These are phyloP conservation scores for Esox lucius DNA, from an alignment of 2,797 vertebrate genomes.

Conservation along the genomic window DNA sequence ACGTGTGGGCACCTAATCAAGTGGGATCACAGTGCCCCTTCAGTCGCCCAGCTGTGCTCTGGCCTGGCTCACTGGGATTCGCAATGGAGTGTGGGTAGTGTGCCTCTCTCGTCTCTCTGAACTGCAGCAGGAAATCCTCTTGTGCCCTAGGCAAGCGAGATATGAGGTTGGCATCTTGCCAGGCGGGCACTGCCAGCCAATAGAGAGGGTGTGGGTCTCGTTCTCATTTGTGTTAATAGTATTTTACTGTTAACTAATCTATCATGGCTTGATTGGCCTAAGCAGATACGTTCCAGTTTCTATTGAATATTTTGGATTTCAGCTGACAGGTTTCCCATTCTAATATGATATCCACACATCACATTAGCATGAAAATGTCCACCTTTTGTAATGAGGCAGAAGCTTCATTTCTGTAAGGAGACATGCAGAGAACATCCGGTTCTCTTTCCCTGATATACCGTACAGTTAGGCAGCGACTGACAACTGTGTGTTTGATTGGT, in stretches of 20 bases:
- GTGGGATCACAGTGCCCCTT: constrained; percentile 45
- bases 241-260: not conserved
- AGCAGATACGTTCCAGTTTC: not conserved
- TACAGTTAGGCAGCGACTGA: not conserved
- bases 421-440: too few relatives aligned
- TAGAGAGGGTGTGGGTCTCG: not conserved
- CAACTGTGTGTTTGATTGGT: constrained; percentile 1
- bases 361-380: not conserved
- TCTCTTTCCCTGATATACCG: not conserved
- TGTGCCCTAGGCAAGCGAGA: constrained; percentile 46
- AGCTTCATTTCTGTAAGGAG: too few relatives aligned
- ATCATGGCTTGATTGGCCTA: not conserved
- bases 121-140: constrained; percentile 61
- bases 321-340: not conserved
- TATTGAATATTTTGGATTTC: not conserved
- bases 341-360: not conserved
- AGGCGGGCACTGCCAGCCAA: not conserved
- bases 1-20: constrained; percentile 53
- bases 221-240: not conserved
- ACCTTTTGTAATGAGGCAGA: not conserved
- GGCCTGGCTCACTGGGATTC: constrained; percentile 55
- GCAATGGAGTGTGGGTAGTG: constrained; percentile 31
- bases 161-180: not conserved
- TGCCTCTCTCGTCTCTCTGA: constrained; percentile 32
- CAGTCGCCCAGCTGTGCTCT: constrained; percentile 50